Base-by-base conservation (phyloP, 1,140 invertebrate species). In the Pachypeltis micranthus region DNA sequence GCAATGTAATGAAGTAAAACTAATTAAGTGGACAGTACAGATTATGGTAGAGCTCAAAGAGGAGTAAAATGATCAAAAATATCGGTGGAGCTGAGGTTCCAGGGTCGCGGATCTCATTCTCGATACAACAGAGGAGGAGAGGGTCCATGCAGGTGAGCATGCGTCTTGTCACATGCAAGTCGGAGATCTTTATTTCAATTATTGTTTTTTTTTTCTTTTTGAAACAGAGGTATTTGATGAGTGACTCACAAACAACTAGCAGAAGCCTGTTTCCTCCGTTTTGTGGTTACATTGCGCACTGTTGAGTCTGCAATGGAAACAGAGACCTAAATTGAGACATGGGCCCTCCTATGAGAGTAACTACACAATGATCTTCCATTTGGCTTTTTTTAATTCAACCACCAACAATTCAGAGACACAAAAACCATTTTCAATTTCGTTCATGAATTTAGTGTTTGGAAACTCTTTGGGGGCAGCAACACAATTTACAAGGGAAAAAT, bases 221-320 rank as follows among this genome's bases (percentile, higher is more conserved):
- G 23, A 23, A 26, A 51, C 26, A 25, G 24, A 54, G 59, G 54
- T 58, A 26, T 14, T 56, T 59, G 55, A 44, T 47, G 31, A 61
- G 76, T 80, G 77, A 83, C 81, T 82, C 81, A 83, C 81, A 82
- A 83, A 81, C 81, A 83, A 76, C 81, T 80, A 79, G 81, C 80
- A 74, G 80, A 78, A 76, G 81, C 76, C 76, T 80, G 76, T 81
- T 82, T 82, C 79, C 81, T 83, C 80, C 82, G 78, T 79, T 83
- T 83, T 78, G 81, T 81, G 58, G 61, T 81, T 80, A 83, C 81
- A 84, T 83, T 84, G 79, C 82, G 81, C 81, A 81, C 81, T 80
- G 83, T 81, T 81, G 79, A 83, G 80, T 83, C 82, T 83, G 81
- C 81, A 84, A 84, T 65, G 62, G 31, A 68, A 68, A 68, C 63